Evolutionary conservation across 2,888 invertebrate genomes (phyloP).

Genomic region (Emmelina monodactyla): DNA sequence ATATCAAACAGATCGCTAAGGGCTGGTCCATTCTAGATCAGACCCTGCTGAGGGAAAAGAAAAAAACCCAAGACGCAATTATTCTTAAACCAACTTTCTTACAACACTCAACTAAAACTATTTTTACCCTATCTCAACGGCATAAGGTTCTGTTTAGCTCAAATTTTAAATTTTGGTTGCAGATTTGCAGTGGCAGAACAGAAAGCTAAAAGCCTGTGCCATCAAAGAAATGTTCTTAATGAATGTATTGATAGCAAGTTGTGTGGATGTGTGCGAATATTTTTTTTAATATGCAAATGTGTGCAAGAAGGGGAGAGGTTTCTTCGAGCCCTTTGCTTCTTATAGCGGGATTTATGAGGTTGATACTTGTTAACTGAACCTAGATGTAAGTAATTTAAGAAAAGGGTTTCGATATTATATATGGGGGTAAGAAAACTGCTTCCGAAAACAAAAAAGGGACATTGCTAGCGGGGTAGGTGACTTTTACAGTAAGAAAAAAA

Average conservation of each 20-base stretch:
- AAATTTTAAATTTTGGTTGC: conserved; percentile 13
- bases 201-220: conserved; percentile 50
- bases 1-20: conserved; percentile 31
- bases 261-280: conserved; percentile 41
- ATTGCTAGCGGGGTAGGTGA: too few species aligned
- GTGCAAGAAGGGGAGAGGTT: conserved; percentile 59
- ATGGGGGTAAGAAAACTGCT: too few species aligned
- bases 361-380: conserved; percentile 23
- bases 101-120: conserved; percentile 6
- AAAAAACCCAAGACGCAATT: conserved; percentile 57
- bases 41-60: conserved; percentile 34
- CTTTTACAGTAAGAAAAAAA: too few species aligned
- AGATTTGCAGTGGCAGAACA: conserved; percentile 24
- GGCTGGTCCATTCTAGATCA: conserved; percentile 15
- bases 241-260: conserved; percentile 56
- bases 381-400: too few species aligned
- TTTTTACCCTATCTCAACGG: conserved; percentile 3
- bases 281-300: conserved; percentile 46
- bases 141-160: conserved; percentile 25
- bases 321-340: conserved; percentile 60
- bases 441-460: too few species aligned
- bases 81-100: conserved; percentile 32
- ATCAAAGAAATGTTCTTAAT: conserved; percentile 65
- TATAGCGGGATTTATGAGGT: conserved; percentile 29
- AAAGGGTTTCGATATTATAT: too few species aligned